Percentiles rank a stretch among this genome's conserved stretches.
Conservation (phyloP, 2,113 vertebrate genomes). For the Petroica traversi region DNA sequence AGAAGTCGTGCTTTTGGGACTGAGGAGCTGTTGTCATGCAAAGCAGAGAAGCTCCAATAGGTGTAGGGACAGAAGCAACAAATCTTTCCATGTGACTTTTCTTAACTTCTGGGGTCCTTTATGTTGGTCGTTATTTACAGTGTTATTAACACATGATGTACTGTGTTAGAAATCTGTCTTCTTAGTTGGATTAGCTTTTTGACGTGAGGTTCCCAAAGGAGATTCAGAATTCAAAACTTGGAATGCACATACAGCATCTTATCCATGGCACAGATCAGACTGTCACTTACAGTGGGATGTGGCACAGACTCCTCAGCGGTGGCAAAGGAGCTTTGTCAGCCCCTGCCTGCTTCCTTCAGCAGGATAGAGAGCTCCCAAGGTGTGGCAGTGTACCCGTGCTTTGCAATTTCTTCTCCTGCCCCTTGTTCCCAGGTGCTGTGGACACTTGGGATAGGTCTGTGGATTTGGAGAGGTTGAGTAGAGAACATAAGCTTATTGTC, state of each 20-base stretch:
- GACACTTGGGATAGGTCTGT: background rate
- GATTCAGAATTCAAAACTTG: background rate
- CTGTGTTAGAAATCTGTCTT: background rate
- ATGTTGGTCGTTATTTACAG: background rate
- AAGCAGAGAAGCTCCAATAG: background rate
- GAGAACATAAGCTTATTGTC: background rate
- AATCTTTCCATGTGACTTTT: background rate
- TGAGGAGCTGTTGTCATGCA: background rate
- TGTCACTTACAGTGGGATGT: fast-evolving
- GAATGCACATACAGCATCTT: background rate
- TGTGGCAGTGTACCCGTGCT: background rate
- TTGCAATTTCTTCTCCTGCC: background rate
- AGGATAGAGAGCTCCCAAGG: background rate
- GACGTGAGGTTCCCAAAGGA: background rate
- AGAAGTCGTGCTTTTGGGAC: background rate
- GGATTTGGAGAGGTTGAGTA: background rate
- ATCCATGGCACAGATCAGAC: background rate
- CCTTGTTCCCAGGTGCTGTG: background rate
- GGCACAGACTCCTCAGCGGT: background rate
- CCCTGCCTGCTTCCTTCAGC: background rate
- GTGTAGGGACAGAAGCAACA: background rate
- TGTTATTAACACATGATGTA: background rate
- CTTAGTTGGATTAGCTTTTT: background rate
- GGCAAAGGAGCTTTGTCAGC: background rate
- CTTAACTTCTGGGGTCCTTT: background rate